These are phyloP conservation scores for Dendrolimus pini DNA, from an alignment of 2,888 invertebrate species.

Conservation along the genomic window DNA sequence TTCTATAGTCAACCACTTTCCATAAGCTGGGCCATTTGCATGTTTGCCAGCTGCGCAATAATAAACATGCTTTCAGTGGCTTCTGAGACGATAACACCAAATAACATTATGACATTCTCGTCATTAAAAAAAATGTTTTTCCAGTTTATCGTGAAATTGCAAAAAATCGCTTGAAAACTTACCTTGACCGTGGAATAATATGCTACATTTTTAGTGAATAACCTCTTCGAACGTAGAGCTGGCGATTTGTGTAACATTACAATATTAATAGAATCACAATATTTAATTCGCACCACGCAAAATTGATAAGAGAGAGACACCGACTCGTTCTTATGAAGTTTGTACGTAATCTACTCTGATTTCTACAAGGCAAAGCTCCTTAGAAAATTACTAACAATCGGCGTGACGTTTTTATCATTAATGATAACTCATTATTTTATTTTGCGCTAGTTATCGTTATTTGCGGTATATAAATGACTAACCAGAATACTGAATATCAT, in stretches of 20 bases:
- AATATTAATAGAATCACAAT: constrained; percentile 17
- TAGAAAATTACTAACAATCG: constrained; percentile 42
- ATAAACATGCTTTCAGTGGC: too few relatives aligned
- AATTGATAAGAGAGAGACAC: constrained; percentile 26
- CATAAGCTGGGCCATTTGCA: too few relatives aligned
- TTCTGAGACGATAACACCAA: too few relatives aligned
- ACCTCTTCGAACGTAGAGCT: constrained; percentile 42
- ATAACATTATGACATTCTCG: too few relatives aligned
- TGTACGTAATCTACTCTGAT: constrained; percentile 29
- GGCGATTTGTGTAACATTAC: constrained; percentile 54
- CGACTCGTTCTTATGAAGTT: constrained; percentile 36
- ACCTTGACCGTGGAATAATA: constrained; percentile 55
- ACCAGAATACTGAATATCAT: too few relatives aligned
- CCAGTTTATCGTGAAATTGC: too few relatives aligned
- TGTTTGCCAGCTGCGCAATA: too few relatives aligned
- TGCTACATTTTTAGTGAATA: constrained; percentile 39
- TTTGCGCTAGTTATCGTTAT: too few relatives aligned
- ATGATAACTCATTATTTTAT: constrained; percentile 19
- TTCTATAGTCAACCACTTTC: too few relatives aligned
- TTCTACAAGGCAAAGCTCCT: constrained; percentile 27
- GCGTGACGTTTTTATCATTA: constrained; percentile 35
- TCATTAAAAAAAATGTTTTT: too few relatives aligned
- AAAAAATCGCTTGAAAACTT: constrained; percentile 11
- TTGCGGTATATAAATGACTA: too few relatives aligned
- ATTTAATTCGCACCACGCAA: constrained; percentile 7